Evolutionary conservation across 2,797 vertebrate genomes (phyloP).

Genomic region (Pangasius larnaudii): DNA sequence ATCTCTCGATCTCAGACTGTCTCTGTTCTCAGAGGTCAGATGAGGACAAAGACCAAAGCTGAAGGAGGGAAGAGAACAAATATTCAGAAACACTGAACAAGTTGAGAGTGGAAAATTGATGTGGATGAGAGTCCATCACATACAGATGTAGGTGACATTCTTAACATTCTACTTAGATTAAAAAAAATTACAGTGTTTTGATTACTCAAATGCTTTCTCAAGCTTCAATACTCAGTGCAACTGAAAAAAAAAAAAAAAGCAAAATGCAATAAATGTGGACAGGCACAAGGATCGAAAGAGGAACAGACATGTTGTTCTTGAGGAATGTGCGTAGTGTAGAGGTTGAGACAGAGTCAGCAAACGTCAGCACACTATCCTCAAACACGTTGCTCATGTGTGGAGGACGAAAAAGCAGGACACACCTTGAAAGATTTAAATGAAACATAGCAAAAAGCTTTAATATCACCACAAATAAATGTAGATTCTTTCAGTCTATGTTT

Average conservation of each 20-base stretch:
- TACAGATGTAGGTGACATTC: not conserved
- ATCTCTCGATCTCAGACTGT: slow-evolving; percentile 55
- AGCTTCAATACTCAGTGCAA: not conserved
- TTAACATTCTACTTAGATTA: not conserved
- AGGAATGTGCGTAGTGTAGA: slow-evolving; percentile 59
- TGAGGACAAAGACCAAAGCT: slow-evolving; percentile 68
- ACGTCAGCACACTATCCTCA: slow-evolving; percentile 60
- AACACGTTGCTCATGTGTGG: slow-evolving; percentile 64
- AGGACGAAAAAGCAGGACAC: slow-evolving; percentile 63
- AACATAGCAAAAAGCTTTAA: not conserved
- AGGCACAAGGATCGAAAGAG: not conserved
- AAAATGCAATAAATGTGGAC: not conserved
- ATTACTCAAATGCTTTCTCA: not conserved
- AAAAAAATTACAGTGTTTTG: not conserved
- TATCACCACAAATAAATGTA: not conserved
- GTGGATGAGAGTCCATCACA: not conserved
- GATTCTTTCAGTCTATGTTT: too few species aligned
- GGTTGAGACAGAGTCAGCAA: slow-evolving; percentile 43
- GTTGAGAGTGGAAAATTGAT: not conserved
- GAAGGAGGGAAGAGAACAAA: not conserved
- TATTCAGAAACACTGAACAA: not conserved
- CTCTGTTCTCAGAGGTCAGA: slow-evolving; percentile 61
- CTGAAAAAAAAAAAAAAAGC: not conserved
- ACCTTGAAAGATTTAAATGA: slow-evolving; percentile 40
- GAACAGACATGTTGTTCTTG: slow-evolving; percentile 60